Evolutionary conservation across 2,113 vertebrate genomes (phyloP).

Genomic region (Eulacestoma nigropectus): DNA sequence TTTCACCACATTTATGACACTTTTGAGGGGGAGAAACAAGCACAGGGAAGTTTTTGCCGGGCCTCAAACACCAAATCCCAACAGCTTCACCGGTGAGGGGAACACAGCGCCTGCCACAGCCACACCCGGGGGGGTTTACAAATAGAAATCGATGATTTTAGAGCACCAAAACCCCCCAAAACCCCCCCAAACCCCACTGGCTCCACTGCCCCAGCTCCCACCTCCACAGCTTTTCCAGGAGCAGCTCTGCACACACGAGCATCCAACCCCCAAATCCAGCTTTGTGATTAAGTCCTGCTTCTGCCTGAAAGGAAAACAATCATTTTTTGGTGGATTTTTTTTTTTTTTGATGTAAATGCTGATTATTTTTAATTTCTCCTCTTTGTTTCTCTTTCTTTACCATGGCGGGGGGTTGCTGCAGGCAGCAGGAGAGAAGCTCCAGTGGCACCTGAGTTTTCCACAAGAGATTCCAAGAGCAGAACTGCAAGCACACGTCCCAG

Average conservation of each 20-base stretch:
- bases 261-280: neutral
- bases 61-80: neutral
- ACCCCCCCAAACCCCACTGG: too few species aligned
- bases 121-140: neutral
- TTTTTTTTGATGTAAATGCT: neutral
- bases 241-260: neutral
- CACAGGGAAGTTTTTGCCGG: neutral
- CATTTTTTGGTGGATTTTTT: accelerated
- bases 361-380: neutral
- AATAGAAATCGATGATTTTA: accelerated
- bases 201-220: accelerated
- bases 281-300: neutral
- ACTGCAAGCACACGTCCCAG: neutral
- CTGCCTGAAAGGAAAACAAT: neutral
- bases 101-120: accelerated
- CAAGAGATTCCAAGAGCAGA: neutral
- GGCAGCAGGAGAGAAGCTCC: neutral
- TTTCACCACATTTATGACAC: neutral
- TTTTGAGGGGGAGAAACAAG: neutral
- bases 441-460: accelerated
- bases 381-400: neutral
- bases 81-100: accelerated
- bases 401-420: accelerated
- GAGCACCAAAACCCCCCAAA: neutral
- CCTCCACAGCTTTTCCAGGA: neutral